Conservation (phyloP, 1,140 invertebrate species). For the Atopsyche davidsoni region DNA sequence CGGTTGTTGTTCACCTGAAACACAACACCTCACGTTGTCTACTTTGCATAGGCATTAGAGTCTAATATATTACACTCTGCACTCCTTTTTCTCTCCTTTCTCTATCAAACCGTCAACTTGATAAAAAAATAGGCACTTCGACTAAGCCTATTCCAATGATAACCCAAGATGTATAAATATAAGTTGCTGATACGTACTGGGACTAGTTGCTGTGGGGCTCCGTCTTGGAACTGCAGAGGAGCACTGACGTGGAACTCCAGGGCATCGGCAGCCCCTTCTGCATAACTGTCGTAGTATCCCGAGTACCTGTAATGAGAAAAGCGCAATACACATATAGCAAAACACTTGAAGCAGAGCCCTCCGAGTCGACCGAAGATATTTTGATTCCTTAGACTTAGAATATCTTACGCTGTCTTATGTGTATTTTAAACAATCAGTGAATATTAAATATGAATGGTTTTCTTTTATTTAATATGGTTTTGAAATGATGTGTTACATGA, state of each 20-base stretch:
- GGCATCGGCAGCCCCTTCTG: slow-evolving; percentile 21
- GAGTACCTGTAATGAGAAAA: slow-evolving; percentile 21
- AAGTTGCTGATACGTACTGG: too few species aligned
- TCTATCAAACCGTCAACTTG: slow-evolving; percentile 2
- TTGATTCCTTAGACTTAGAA: too few species aligned
- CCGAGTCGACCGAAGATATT: too few species aligned
- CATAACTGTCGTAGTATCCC: slow-evolving; percentile 25
- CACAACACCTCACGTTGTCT: neutral
- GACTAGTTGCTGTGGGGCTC: slow-evolving; percentile 30
- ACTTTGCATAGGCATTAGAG: neutral
- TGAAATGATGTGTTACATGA: too few species aligned
- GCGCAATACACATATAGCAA: too few species aligned
- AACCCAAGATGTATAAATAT: neutral
- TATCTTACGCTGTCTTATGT: too few species aligned
- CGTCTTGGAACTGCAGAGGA: slow-evolving; percentile 46
- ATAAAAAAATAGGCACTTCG: neutral
- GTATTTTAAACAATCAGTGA: too few species aligned
- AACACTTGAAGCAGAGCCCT: too few species aligned
- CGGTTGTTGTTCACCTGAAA: neutral
- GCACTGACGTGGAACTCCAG: slow-evolving; percentile 41
- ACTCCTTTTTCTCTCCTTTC: neutral
- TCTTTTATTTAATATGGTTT: neutral
- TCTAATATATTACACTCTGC: neutral
- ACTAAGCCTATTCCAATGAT: neutral
- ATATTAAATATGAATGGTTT: too few species aligned